Percentiles rank a stretch among this genome's conserved stretches.
Conservation (phyloP, 1,140 invertebrate genomes). For the Bombus fervidus region DNA sequence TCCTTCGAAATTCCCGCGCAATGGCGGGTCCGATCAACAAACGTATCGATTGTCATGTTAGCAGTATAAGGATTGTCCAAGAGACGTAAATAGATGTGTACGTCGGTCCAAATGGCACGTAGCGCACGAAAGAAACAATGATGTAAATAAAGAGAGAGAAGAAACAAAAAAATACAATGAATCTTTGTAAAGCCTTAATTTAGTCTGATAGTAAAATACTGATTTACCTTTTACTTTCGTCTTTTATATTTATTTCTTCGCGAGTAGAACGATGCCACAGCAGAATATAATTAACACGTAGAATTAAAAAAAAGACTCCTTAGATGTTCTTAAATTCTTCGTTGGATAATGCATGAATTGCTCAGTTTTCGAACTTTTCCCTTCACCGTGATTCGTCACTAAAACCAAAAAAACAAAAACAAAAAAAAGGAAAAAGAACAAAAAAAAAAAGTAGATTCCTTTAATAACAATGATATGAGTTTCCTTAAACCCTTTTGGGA, state of each 20-base stretch:
- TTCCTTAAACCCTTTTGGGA: slow-evolving; percentile 2
- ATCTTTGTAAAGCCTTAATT: slow-evolving; percentile 53
- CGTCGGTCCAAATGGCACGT: slow-evolving; percentile 22
- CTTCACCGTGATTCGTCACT: slow-evolving; percentile 20
- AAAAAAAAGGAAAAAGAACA: no score
- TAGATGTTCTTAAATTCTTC: not conserved
- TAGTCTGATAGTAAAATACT: slow-evolving; percentile 14
- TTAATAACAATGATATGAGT: not conserved
- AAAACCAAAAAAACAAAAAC: not conserved
- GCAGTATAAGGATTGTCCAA: slow-evolving; percentile 28
- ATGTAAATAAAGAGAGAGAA: slow-evolving; percentile 56
- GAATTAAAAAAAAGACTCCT: not conserved
- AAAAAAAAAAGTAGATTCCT: not conserved
- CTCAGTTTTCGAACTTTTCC: not conserved
- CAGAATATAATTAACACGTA: slow-evolving; percentile 7
- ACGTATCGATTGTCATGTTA: slow-evolving; percentile 27
- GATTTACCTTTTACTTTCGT: not conserved
- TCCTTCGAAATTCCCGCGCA: not conserved
- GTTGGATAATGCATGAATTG: not conserved
- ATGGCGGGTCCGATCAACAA: not conserved
- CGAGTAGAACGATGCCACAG: slow-evolving; percentile 40
- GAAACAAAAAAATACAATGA: slow-evolving; percentile 32
- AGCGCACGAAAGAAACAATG: slow-evolving; percentile 35
- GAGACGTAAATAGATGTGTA: slow-evolving; percentile 15
- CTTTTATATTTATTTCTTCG: slow-evolving; percentile 3